Evolutionary conservation across 1,140 invertebrate species (phyloP).

Genomic region (Magallana angulata): DNA sequence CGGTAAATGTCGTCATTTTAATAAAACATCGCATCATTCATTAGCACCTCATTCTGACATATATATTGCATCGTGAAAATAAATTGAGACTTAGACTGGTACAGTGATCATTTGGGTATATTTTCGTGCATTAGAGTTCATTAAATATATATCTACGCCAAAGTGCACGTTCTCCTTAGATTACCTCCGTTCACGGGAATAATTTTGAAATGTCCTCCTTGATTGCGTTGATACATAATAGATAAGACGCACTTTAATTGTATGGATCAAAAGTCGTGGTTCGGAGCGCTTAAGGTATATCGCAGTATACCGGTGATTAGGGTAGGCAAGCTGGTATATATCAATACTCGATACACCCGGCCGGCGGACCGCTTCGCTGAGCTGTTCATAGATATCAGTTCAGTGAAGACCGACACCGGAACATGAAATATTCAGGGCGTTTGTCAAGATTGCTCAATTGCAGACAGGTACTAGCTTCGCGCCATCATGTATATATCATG

Average conservation of each 20-base stretch:
- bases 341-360: background rate
- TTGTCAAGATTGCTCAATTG: background rate
- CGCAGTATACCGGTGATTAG: background rate
- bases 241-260: slow-evolving; percentile 18
- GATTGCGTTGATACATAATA: background rate
- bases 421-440: background rate
- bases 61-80: too few species aligned
- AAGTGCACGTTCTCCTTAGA: too few species aligned
- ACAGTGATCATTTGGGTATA: too few species aligned
- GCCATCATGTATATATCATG: too few species aligned
- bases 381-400: background rate
- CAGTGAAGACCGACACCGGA: background rate
- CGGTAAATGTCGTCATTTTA: too few species aligned
- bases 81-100: too few species aligned
- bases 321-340: background rate
- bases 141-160: too few species aligned
- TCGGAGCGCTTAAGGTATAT: too few species aligned
- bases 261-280: background rate
- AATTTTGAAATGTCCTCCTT: background rate
- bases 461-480: too few species aligned
- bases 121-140: too few species aligned
- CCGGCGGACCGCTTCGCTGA: background rate
- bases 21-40: too few species aligned
- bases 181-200: background rate
- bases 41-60: too few species aligned